These are phyloP conservation scores for Microtus pennsylvanicus DNA, from an alignment of 2,113 vertebrate genomes.

Conservation along the genomic window DNA sequence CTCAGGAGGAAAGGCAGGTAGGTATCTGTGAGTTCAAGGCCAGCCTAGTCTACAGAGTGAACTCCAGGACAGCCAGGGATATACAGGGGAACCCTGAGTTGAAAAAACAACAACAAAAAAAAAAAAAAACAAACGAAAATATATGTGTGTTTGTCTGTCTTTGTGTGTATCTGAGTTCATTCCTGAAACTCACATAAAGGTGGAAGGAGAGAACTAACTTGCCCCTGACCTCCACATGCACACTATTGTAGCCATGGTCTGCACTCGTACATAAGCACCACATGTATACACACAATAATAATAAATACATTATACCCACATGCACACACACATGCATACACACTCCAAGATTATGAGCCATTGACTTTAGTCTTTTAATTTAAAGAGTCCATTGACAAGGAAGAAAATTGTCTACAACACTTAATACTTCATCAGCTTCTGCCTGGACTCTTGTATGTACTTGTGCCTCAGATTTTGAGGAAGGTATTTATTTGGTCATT, in stretches of 20 bases:
- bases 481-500: background rate
- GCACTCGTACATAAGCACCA: background rate
- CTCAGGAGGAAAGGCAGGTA: background rate
- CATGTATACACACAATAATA: background rate
- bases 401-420: background rate
- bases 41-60: background rate
- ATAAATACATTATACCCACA: background rate
- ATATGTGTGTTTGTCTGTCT: no score
- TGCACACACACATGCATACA: background rate
- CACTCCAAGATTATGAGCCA: background rate
- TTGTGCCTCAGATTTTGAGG: background rate
- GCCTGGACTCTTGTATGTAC: constrained; percentile 19
- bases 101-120: no score
- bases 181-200: background rate
- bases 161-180: background rate
- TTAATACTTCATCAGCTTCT: background rate
- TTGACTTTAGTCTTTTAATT: background rate
- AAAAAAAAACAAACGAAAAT: no score
- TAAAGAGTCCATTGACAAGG: constrained; percentile 5
- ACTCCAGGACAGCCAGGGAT: background rate
- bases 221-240: background rate
- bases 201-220: background rate
- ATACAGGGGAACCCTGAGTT: background rate
- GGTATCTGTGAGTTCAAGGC: background rate
- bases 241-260: background rate